Conservation (phyloP, 2,888 invertebrate genomes). For the Pristionchus maxplancki region DNA sequence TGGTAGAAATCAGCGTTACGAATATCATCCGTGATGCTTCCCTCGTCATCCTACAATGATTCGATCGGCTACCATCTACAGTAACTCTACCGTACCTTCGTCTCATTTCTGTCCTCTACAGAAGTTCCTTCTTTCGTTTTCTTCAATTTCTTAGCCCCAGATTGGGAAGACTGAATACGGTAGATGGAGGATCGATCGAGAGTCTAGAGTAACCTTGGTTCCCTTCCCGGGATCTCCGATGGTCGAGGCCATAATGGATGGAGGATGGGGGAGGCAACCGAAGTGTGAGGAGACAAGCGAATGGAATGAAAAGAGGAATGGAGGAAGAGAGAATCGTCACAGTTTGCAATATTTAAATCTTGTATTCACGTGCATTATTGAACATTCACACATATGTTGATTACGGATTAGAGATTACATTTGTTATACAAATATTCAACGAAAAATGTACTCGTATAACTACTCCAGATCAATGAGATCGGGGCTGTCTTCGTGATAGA, state of each 20-base stretch:
- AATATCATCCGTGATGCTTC: constrained; percentile 65
- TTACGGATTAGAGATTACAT: too few relatives aligned
- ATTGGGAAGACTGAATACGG: neutral
- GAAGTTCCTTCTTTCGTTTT: constrained; percentile 4
- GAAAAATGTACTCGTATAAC: neutral
- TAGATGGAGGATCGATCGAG: neutral
- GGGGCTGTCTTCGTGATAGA: neutral
- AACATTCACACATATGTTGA: too few relatives aligned
- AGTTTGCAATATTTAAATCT: too few relatives aligned
- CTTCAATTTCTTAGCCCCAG: constrained; percentile 7
- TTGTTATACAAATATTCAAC: neutral
- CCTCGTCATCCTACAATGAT: constrained; percentile 55
- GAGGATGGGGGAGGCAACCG: neutral
- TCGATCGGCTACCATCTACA: neutral
- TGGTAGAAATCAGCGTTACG: constrained; percentile 71
- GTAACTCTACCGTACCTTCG: neutral
- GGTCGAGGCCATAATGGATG: neutral
- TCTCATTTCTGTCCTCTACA: constrained; percentile 25
- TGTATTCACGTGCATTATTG: too few relatives aligned
- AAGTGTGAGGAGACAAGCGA: neutral
- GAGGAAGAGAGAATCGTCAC: too few relatives aligned
- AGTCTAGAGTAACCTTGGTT: neutral
- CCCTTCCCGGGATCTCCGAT: neutral
- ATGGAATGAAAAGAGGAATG: neutral
- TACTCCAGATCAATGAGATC: constrained; percentile 5